These are phyloP conservation scores for Pseudanteris insignis DNA, from an alignment of 2,888 invertebrate genomes.

Conservation along the genomic window DNA sequence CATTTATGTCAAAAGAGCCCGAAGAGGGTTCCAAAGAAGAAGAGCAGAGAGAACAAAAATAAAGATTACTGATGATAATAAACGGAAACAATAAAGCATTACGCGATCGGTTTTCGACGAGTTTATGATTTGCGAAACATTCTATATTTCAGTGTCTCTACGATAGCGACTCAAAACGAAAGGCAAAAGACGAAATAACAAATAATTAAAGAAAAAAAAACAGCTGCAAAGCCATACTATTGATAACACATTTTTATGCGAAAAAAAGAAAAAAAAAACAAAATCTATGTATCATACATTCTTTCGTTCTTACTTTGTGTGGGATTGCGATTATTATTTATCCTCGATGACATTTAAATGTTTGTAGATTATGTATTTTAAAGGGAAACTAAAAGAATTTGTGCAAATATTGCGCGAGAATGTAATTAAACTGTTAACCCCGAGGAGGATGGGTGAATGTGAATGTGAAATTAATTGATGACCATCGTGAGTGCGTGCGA, in stretches of 20 bases:
- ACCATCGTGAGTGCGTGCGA: slow-evolving; percentile 36
- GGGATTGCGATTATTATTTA: slow-evolving; percentile 39
- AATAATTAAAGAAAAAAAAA: too few species aligned
- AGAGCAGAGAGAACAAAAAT: too few species aligned
- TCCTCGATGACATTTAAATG: slow-evolving; percentile 43
- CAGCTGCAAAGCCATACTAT: slow-evolving; percentile 38
- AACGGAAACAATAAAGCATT: slow-evolving; percentile 1
- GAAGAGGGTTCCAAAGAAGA: too few species aligned
- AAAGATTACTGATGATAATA: slow-evolving; percentile 11
- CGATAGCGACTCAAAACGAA: slow-evolving; percentile 15
- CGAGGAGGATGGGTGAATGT: slow-evolving; percentile 5
- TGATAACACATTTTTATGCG: slow-evolving; percentile 41
- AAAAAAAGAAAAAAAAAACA: too few species aligned
- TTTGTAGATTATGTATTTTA: slow-evolving; percentile 47
- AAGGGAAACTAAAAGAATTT: slow-evolving; percentile 13
- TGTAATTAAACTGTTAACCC: slow-evolving; percentile 41
- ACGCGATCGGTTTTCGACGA: slow-evolving; percentile 2
- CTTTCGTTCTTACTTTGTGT: slow-evolving; percentile 34
- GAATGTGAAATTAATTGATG: too few species aligned
- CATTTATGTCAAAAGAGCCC: too few species aligned
- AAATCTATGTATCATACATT: slow-evolving; percentile 44
- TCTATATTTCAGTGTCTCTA: slow-evolving; percentile 43
- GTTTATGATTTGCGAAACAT: slow-evolving; percentile 28
- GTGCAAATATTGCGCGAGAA: slow-evolving; percentile 17
- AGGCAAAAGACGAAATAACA: background rate